These are phyloP conservation scores for Enteromius fasciolatus DNA, from an alignment of 2,797 vertebrate species.

Conservation along the genomic window DNA sequence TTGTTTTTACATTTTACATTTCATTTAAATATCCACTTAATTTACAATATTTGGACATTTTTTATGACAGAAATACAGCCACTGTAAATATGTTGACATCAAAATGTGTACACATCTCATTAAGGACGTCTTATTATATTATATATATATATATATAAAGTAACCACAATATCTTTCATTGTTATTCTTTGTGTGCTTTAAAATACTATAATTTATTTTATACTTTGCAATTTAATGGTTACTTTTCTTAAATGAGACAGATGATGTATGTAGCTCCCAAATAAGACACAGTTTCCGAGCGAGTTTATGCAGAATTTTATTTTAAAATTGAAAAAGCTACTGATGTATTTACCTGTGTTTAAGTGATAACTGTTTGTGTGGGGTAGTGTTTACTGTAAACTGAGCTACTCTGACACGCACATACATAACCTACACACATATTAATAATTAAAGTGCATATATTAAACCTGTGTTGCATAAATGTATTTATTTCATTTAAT, in stretches of 20 bases:
- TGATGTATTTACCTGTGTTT: not conserved
- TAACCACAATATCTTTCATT: not conserved
- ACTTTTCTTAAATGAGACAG: too few relatives aligned
- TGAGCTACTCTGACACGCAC: not conserved
- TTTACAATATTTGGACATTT: not conserved
- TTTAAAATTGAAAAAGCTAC: not conserved
- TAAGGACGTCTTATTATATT: too few relatives aligned
- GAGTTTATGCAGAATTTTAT: not conserved
- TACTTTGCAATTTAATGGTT: too few relatives aligned
- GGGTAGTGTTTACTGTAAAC: not conserved
- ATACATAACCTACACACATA: not conserved
- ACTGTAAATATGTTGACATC: too few relatives aligned
- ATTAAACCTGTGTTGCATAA: not conserved
- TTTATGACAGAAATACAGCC: not conserved
- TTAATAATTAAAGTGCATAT: not conserved
- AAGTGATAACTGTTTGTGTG: not conserved
- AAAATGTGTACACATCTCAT: too few relatives aligned
- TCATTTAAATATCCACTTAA: not conserved
- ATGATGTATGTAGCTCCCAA: too few relatives aligned
- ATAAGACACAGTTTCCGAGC: too few relatives aligned
- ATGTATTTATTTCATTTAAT: not conserved
- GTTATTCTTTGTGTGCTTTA: not conserved
- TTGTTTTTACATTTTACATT: not conserved
- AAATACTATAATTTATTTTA: too few relatives aligned
- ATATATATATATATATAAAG: too few relatives aligned